Conservation (phyloP, 2,113 vertebrate species). For the Brienomyrus brachyistius region DNA sequence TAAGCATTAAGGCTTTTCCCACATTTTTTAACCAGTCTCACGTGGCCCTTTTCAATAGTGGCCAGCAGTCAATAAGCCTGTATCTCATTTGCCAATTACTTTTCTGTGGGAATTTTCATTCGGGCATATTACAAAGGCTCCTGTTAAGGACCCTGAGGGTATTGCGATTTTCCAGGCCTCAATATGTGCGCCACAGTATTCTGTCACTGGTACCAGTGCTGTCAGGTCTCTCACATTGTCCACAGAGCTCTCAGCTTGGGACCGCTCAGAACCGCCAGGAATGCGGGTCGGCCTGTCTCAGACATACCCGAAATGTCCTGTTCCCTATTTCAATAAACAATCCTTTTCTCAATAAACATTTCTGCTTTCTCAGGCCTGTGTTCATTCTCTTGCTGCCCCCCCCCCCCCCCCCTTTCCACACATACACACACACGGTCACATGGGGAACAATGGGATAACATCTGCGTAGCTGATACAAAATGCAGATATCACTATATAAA, state of each 20-base stretch:
- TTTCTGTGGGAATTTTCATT: neutral
- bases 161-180: neutral
- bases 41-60: neutral
- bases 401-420: neutral
- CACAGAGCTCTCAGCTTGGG: neutral
- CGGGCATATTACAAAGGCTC: neutral
- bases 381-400: neutral
- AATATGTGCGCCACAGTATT: neutral
- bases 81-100: neutral
- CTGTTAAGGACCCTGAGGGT: neutral
- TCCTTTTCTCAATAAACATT: neutral
- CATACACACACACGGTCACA: neutral
- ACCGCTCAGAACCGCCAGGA: neutral
- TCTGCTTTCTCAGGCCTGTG: neutral
- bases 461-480: neutral
- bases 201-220: neutral
- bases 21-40: neutral
- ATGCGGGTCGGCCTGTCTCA: neutral
- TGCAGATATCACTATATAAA: neutral
- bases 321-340: slow-evolving; percentile 5
- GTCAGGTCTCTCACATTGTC: neutral
- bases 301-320: neutral
- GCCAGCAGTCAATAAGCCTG: neutral
- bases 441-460: neutral
- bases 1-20: neutral